Conservation (phyloP, 2,888 invertebrate genomes). For the Sarcophaga carnaria region DNA sequence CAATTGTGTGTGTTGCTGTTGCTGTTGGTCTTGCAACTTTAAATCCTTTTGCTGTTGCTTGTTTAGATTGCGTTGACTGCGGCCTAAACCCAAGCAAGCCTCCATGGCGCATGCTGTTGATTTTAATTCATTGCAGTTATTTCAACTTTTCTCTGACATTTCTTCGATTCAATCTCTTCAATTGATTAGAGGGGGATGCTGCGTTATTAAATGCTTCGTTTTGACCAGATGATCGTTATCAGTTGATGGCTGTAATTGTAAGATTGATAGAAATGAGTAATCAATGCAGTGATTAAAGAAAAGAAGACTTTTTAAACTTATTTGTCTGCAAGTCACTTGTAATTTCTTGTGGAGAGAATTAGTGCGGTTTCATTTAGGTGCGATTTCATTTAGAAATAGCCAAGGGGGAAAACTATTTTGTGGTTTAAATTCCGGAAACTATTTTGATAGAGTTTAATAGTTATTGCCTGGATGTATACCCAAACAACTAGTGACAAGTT, state of each 20-base stretch:
- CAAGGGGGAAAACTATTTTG: too few relatives aligned
- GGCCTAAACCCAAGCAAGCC: conserved; percentile 79
- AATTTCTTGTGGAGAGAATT: too few relatives aligned
- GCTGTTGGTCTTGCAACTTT: conserved; percentile 70
- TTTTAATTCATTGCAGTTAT: conserved; percentile 63
- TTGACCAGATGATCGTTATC: conserved; percentile 5
- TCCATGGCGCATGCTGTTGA: conserved; percentile 81
- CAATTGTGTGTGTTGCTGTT: conserved; percentile 69
- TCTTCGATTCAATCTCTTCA: neutral
- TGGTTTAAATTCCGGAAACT: too few relatives aligned
- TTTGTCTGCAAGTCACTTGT: neutral
- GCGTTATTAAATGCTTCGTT: conserved; percentile 33
- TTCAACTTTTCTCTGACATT: neutral
- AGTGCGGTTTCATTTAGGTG: too few relatives aligned
- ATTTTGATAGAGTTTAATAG: too few relatives aligned
- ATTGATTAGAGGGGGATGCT: too few relatives aligned
- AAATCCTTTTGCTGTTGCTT: conserved; percentile 48
- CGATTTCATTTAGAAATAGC: too few relatives aligned
- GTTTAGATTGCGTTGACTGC: too few relatives aligned
- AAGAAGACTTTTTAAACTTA: too few relatives aligned
- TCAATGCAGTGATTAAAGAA: conserved; percentile 22
- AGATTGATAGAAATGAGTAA: conserved; percentile 55
- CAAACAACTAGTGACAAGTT: too few relatives aligned
- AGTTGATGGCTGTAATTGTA: conserved; percentile 58
- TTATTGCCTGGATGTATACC: too few relatives aligned